Evolutionary conservation across 2,113 vertebrate species (phyloP).

Genomic region (Nycticryphes semicollaris): DNA sequence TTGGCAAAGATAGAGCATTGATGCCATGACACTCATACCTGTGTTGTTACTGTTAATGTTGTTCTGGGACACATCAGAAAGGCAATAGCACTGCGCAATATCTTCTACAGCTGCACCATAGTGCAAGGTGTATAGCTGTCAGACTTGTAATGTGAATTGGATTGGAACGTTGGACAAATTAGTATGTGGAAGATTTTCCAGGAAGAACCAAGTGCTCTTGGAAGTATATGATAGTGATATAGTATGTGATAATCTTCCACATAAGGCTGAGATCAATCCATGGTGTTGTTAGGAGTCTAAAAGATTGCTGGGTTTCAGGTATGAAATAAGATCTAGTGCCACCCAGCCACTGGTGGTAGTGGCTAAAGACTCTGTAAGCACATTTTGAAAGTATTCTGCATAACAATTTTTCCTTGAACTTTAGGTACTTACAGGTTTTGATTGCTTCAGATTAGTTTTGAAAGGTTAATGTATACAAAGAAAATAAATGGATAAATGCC

Average conservation of each 20-base stretch:
- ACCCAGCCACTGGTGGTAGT: background rate
- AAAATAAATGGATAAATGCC: background rate
- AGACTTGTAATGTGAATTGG: background rate
- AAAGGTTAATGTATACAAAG: background rate
- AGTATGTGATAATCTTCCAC: background rate
- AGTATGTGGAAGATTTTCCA: background rate
- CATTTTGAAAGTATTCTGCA: background rate
- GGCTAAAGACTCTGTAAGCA: background rate
- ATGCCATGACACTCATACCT: background rate
- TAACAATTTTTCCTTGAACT: background rate
- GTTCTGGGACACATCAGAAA: background rate
- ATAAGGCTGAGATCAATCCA: background rate
- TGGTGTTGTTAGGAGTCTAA: background rate
- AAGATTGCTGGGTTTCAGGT: background rate
- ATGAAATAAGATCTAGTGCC: background rate
- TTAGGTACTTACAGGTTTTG: background rate
- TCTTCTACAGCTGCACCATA: background rate
- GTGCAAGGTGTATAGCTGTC: background rate
- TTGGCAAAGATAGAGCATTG: background rate
- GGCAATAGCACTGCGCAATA: accelerated
- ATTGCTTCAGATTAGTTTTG: background rate
- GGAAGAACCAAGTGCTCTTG: background rate
- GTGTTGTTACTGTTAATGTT: background rate
- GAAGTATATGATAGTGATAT: background rate
- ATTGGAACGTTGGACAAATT: background rate